These are phyloP conservation scores for Uloborus diversus DNA, from an alignment of 1,140 invertebrate genomes.

Conservation along the genomic window DNA sequence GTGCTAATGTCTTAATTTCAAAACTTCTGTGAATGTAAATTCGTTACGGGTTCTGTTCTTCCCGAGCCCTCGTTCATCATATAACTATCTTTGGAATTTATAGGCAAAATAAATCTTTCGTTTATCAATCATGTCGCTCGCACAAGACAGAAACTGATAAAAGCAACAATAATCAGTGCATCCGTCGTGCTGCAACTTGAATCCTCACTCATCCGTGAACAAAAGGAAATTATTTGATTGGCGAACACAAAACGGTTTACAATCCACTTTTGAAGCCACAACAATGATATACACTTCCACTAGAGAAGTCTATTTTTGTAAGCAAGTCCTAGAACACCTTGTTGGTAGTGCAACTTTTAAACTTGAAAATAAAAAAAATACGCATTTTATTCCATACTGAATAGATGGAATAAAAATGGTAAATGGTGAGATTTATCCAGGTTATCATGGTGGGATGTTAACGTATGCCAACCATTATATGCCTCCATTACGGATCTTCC, in stretches of 20 bases:
- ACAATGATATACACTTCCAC: conserved; percentile 50
- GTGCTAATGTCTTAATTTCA: no score
- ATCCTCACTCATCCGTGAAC: neutral
- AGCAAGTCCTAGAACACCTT: conserved; percentile 53
- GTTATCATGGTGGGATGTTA: conserved; percentile 19
- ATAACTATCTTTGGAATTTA: neutral
- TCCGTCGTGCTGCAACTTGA: neutral
- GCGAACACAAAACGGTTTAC: neutral
- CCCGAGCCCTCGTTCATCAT: neutral
- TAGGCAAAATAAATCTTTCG: neutral
- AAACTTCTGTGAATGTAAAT: no score
- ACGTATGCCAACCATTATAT: conserved; percentile 44
- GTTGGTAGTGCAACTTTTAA: conserved; percentile 56
- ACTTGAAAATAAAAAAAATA: conserved; percentile 51
- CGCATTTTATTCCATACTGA: conserved; percentile 40
- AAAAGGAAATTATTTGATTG: neutral
- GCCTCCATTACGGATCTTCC: conserved; percentile 53
- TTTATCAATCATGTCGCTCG: neutral
- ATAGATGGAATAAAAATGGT: conserved; percentile 36
- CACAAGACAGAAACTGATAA: neutral
- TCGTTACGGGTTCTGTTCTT: no score
- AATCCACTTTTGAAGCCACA: conserved; percentile 2
- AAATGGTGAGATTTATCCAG: conserved; percentile 56
- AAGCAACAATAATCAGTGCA: neutral
- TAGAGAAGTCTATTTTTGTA: conserved; percentile 57